phyloP scores from a whole-genome alignment of 2,797 vertebrate genomes.

The Protonibea diacanthus region DNA sequence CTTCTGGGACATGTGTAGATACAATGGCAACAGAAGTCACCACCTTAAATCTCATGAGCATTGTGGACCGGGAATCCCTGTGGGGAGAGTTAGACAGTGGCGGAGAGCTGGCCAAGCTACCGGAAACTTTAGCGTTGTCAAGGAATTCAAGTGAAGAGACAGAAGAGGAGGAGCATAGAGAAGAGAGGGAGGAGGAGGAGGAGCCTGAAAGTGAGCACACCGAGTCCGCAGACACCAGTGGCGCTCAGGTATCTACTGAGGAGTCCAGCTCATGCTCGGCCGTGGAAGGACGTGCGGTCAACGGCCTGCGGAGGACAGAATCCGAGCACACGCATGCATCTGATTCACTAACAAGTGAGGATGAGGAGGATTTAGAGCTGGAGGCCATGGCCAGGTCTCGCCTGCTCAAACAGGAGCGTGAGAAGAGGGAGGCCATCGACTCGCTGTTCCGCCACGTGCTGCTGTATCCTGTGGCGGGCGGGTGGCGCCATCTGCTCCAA shows the following conservation, averaged over 20 bases:
- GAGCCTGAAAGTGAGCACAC: conserved; percentile 92
- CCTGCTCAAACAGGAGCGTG: conserved; percentile 88
- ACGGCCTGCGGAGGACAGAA: conserved; percentile 86
- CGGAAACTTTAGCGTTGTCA: conserved; percentile 65
- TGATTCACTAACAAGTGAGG: conserved; percentile 96
- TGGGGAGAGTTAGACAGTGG: conserved; percentile 93
- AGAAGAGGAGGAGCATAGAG: conserved; percentile 51
- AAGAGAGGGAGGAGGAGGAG: conserved; percentile 53
- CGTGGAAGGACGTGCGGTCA: conserved; percentile 72
- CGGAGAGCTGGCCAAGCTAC: conserved; percentile 75
- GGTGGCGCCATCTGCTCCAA: conserved; percentile 91
- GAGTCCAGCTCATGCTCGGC: conserved; percentile 91
- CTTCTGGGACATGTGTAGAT: conserved; percentile 60
- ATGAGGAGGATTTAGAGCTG: conserved; percentile 93
- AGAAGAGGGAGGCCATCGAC: conserved; percentile 89
- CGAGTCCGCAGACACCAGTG: conserved; percentile 94
- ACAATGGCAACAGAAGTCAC: conserved; percentile 82
- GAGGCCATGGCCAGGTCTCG: conserved; percentile 89
- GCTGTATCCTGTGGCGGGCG: conserved; percentile 91
- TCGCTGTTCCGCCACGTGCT: conserved; percentile 93
- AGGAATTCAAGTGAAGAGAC: conserved; percentile 75
- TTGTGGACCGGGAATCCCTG: conserved; percentile 93
- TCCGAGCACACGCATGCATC: conserved; percentile 95
- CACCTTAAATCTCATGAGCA: conserved; percentile 82
- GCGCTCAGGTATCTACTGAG: conserved; percentile 88